Evolutionary conservation across 2,888 invertebrate genomes (phyloP), one percentile per base, ranked within the genome.

Genomic region (Archaeoteleia sp.): DNA sequence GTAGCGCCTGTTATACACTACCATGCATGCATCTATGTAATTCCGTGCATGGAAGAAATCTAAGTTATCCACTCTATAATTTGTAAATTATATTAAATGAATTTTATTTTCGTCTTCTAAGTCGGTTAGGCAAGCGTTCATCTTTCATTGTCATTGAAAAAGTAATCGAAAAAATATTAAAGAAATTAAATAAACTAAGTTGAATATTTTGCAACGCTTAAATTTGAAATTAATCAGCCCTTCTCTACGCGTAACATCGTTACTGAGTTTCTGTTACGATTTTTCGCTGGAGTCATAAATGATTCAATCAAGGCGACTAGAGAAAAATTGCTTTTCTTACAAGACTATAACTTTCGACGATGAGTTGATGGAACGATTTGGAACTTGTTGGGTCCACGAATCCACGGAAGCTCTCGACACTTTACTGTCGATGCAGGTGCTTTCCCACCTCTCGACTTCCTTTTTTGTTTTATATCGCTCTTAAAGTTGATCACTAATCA

Each of bases 291-390:
- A 2, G 7, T 17, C 42, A 30, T 32, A 42, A 51, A 45, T 39
- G 55, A 46, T 57, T 61, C 61, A 67, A 67, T 67, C 67, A 57
- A 46, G 45, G 37, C 27, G 15, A 66, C 27, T 45, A 37, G 13
- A 29, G 30, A 45, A 67, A 67, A 61, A 54, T 53, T 48, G 29
- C 48, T 51, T 17, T 25, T 20, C 15, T 35, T 14, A 27, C 10
- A 20, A 57, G 45, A 43, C 58, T 37, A 58, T 45, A 63, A 49
- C 48, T 43, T 1, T 25, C 1, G 34, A 17, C 61, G 51, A 42
- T 35, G 63, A 25, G 37, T 40, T 55, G 45, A 67, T 67, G 54
- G 54, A 67, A 67, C 67, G 20, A 67, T 62, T 62, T 27, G 39
- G 45, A 58, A 58, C 62, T 67, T 43, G 45, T 62, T 62, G 62